Evolutionary conservation across 1,140 invertebrate species (phyloP).

Genomic region (Drosophila pectinifera): DNA sequence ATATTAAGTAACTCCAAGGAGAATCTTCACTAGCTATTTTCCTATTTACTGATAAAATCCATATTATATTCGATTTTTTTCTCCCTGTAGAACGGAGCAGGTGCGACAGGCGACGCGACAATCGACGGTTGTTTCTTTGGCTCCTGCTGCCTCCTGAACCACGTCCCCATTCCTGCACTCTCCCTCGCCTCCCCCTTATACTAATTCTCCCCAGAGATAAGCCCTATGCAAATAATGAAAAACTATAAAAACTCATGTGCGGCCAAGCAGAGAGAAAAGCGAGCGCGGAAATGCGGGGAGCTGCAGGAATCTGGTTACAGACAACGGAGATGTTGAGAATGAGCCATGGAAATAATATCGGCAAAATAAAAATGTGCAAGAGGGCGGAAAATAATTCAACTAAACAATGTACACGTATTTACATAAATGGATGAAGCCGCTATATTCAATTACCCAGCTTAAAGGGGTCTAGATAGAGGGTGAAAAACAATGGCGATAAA

Average conservation of each 20-base stretch:
- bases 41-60: too few relatives aligned
- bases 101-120: slow-evolving; percentile 64
- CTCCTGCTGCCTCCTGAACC: slow-evolving; percentile 25
- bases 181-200: slow-evolving; percentile 25
- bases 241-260: slow-evolving; percentile 81
- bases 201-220: slow-evolving; percentile 77
- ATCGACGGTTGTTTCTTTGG: slow-evolving; percentile 65
- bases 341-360: slow-evolving; percentile 70
- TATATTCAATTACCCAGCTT: slow-evolving; percentile 72
- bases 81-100: slow-evolving; percentile 39
- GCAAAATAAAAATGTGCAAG: slow-evolving; percentile 81
- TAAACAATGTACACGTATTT: slow-evolving; percentile 83
- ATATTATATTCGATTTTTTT: neutral
- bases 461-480: slow-evolving; percentile 10
- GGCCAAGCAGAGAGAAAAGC: slow-evolving; percentile 43
- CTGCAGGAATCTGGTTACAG: slow-evolving; percentile 37
- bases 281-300: neutral
- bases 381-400: slow-evolving; percentile 81
- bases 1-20: too few relatives aligned
- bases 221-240: slow-evolving; percentile 82
- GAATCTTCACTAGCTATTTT: too few relatives aligned
- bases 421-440: slow-evolving; percentile 78
- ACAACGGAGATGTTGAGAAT: slow-evolving; percentile 24
- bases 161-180: slow-evolving; percentile 6
- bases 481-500: slow-evolving; percentile 20